Percentiles rank a stretch among this genome's conserved stretches.
Evolutionary conservation across 2,888 invertebrate genomes (phyloP).

Genomic region (Aromia moschata): DNA sequence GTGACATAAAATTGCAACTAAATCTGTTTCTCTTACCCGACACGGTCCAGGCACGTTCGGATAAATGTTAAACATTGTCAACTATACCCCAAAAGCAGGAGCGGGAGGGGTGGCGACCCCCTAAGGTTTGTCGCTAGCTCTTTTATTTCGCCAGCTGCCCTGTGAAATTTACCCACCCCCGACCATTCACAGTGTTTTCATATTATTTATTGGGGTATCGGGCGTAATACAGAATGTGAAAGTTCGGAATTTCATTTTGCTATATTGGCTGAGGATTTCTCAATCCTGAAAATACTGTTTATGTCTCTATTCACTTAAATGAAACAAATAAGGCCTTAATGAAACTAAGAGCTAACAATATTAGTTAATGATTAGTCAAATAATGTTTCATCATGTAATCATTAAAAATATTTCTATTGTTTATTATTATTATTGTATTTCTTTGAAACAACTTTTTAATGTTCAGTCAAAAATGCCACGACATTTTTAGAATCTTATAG

Average conservation of each 20-base stretch:
- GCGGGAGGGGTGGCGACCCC: conserved; percentile 61
- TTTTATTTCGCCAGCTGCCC: conserved; percentile 64
- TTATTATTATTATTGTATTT: too few relatives aligned
- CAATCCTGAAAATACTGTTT: too few relatives aligned
- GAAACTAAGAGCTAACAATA: too few relatives aligned
- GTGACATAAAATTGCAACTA: conserved; percentile 48
- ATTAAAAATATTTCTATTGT: too few relatives aligned
- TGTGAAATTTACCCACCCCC: conserved; percentile 61
- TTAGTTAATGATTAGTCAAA: too few relatives aligned
- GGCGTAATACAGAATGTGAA: conserved; percentile 56
- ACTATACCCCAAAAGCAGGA: conserved; percentile 59
- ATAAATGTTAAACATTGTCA: conserved; percentile 64
- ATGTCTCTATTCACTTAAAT: too few relatives aligned
- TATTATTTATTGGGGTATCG: conserved; percentile 60
- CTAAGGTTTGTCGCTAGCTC: conserved; percentile 61
- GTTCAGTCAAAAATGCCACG: too few relatives aligned
- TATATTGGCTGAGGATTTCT: conserved; percentile 24
- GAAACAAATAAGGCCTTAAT: too few relatives aligned
- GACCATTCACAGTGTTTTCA: conserved; percentile 59
- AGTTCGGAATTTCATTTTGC: conserved; percentile 43
- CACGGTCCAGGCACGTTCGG: conserved; percentile 60
- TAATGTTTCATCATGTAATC: too few relatives aligned
- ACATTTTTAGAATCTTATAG: too few relatives aligned
- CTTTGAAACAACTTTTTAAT: too few relatives aligned
- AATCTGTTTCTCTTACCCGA: conserved; percentile 53